These are phyloP conservation scores for Conops quadrifasciatus DNA, from an alignment of 2,888 invertebrate species.

Conservation along the genomic window DNA sequence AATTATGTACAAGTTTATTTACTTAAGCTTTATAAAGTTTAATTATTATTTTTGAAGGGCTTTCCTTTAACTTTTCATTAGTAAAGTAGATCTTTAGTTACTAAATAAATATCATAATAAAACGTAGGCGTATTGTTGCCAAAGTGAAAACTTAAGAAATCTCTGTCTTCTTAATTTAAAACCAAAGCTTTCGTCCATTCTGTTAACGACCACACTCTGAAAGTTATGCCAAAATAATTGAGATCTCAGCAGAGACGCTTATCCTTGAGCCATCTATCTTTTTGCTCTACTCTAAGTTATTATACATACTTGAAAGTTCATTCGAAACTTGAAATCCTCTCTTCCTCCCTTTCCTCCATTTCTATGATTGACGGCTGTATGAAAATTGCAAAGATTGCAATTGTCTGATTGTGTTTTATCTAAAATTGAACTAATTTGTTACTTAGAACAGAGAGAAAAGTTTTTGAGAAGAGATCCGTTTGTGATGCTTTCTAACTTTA, in stretches of 20 bases:
- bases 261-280: too few relatives aligned
- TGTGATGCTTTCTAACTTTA: neutral
- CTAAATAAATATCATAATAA: too few relatives aligned
- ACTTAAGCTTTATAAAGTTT: too few relatives aligned
- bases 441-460: neutral
- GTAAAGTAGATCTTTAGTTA: too few relatives aligned
- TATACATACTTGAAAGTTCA: too few relatives aligned
- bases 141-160: too few relatives aligned
- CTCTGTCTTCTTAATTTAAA: neutral
- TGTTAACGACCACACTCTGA: neutral
- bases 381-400: neutral
- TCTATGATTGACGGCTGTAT: neutral
- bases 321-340: too few relatives aligned
- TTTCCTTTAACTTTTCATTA: too few relatives aligned
- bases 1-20: too few relatives aligned
- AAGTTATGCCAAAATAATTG: neutral
- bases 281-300: too few relatives aligned
- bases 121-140: too few relatives aligned
- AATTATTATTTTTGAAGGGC: too few relatives aligned
- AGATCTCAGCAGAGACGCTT: neutral
- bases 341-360: neutral
- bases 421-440: conserved; percentile 16
- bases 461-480: neutral
- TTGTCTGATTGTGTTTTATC: neutral
- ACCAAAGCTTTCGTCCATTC: neutral